A percentile compares a stretch with the other conserved stretches of the same genome.
These are phyloP conservation scores for Chondrilla cf. caribensis DNA, from an alignment of 37 sponge, comb jelly and placozoan genomes.

Conservation along the genomic window DNA sequence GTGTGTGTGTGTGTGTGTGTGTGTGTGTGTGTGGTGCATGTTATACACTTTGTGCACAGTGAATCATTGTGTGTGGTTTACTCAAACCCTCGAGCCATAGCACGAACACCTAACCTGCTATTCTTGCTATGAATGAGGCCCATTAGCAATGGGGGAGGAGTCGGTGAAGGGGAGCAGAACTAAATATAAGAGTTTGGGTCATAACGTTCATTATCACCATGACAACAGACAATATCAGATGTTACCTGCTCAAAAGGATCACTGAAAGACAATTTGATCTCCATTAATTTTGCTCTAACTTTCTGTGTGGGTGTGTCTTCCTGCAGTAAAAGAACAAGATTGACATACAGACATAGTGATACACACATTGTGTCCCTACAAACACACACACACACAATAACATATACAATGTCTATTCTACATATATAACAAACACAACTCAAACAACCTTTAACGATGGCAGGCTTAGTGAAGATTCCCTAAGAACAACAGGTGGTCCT, in stretches of 20 bases:
- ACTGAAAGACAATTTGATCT: slow-evolving; percentile 2
- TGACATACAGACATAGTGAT: background rate
- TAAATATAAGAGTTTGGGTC: background rate
- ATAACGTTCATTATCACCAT: background rate
- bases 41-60: too few species aligned
- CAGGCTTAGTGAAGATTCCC: background rate
- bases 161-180: slow-evolving; percentile 3
- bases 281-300: slow-evolving; percentile 18
- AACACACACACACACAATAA: background rate
- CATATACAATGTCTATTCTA: background rate
- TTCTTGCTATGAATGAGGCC: background rate
- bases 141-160: slow-evolving; percentile 10
- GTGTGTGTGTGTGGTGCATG: too few species aligned
- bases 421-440: background rate
- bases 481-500: background rate
- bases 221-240: background rate
- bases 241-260: slow-evolving; percentile 29
- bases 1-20: too few species aligned
- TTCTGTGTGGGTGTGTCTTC: background rate
- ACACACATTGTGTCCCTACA: background rate
- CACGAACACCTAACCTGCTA: background rate
- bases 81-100: too few species aligned
- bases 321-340: background rate
- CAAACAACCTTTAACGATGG: too few species aligned
- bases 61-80: too few species aligned